Percentiles rank a stretch among this genome's conserved stretches.
Conservation (phyloP, 2,888 invertebrate species). For the Clostera curtula region DNA sequence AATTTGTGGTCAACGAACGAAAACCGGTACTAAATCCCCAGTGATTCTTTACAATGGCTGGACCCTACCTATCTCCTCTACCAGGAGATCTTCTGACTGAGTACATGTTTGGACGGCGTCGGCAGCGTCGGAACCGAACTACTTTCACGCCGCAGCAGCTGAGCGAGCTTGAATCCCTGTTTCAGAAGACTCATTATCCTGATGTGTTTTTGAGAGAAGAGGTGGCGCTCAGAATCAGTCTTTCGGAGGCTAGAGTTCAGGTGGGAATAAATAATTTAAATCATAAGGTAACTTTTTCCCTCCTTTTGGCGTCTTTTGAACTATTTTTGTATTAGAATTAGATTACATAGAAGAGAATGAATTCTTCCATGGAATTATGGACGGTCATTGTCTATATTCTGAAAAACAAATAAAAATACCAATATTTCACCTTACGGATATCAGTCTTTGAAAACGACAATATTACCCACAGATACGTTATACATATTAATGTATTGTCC, state of each 20-base stretch:
- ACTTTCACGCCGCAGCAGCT: slow-evolving; percentile 96
- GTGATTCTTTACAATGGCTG: slow-evolving; percentile 78
- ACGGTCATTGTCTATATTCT: no score
- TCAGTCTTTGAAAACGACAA: no score
- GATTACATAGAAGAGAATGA: no score
- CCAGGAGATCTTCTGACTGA: slow-evolving; percentile 93
- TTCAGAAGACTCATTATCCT: slow-evolving; percentile 96
- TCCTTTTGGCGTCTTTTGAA: neutral
- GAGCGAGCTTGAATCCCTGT: slow-evolving; percentile 91
- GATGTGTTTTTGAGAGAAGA: slow-evolving; percentile 93
- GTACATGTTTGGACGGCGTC: slow-evolving; percentile 92
- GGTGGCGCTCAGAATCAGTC: slow-evolving; percentile 90
- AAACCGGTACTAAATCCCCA: neutral
- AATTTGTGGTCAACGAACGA: neutral
- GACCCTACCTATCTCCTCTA: slow-evolving; percentile 88
- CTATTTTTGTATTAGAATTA: no score
- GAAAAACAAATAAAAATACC: no score
- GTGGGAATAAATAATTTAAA: slow-evolving; percentile 51
- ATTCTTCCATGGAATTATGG: no score
- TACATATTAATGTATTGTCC: no score
- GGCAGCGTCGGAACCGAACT: slow-evolving; percentile 92
- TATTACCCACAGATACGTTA: no score
- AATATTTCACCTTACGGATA: no score
- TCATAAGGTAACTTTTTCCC: neutral
- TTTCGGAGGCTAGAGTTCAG: slow-evolving; percentile 95